Evolutionary conservation across 1,140 invertebrate genomes (phyloP).

Genomic region (Aplysia californica): DNA sequence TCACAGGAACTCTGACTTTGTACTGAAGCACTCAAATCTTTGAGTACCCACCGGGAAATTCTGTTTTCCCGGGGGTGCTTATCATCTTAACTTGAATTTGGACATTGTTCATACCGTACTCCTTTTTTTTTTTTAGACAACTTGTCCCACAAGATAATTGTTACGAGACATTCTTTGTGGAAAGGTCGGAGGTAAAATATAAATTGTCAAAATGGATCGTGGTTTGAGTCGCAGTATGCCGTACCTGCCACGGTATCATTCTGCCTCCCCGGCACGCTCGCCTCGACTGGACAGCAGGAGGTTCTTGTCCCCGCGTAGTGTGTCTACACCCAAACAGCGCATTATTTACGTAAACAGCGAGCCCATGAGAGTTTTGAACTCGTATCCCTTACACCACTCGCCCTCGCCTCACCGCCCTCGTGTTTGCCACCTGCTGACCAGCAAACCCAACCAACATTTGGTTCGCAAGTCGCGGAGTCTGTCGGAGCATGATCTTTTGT

Average conservation of each 20-base stretch:
- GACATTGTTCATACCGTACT: not conserved
- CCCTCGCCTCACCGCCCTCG: not conserved
- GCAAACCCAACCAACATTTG: not conserved
- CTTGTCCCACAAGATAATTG: not conserved
- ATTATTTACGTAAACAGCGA: slow-evolving; percentile 10
- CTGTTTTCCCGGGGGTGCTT: not conserved
- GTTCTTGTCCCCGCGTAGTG: not conserved
- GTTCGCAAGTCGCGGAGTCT: slow-evolving; percentile 9
- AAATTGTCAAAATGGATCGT: slow-evolving; percentile 23
- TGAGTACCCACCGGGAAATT: not conserved
- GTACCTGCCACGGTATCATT: slow-evolving; percentile 21
- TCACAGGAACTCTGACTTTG: too few relatives aligned
- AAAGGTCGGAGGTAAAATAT: too few relatives aligned
- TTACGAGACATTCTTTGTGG: not conserved
- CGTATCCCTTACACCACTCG: not conserved
- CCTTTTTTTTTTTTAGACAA: not conserved
- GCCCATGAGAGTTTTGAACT: not conserved
- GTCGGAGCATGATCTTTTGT: slow-evolving; percentile 16
- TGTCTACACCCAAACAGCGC: not conserved
- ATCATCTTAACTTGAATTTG: too few relatives aligned
- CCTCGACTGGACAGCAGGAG: not conserved
- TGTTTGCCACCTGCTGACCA: not conserved
- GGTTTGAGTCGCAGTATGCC: slow-evolving; percentile 31
- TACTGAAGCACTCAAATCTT: too few relatives aligned
- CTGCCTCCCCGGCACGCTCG: slow-evolving; percentile 2